These are phyloP conservation scores for Cyprinodon variegatus DNA, from an alignment of 2,113 vertebrate species.

Conservation along the genomic window DNA sequence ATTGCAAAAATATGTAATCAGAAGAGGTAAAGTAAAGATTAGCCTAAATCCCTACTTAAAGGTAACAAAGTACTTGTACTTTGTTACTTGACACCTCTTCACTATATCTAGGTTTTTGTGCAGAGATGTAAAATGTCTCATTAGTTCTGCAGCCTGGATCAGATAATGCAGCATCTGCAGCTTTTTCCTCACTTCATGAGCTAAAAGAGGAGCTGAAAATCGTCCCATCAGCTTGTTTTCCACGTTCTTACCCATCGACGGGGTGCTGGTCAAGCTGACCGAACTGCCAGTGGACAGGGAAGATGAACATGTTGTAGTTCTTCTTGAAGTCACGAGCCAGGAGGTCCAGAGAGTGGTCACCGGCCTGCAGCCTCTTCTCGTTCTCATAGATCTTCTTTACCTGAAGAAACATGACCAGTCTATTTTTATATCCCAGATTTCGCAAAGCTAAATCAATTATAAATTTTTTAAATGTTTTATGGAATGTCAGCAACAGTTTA, in stretches of 20 bases:
- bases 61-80: too few relatives aligned
- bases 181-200: too few relatives aligned
- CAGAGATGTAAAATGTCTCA: too few relatives aligned
- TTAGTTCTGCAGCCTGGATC: too few relatives aligned
- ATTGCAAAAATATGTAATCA: too few relatives aligned
- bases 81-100: too few relatives aligned
- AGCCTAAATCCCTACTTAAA: too few relatives aligned
- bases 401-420: constrained; percentile 60
- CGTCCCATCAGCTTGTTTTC: background rate
- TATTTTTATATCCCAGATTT: background rate
- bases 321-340: constrained; percentile 96
- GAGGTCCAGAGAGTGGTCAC: constrained; percentile 93
- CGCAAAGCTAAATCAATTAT: background rate
- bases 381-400: constrained; percentile 98
- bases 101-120: too few relatives aligned
- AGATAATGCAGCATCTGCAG: too few relatives aligned
- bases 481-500: background rate
- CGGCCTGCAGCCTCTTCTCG: constrained; percentile 93
- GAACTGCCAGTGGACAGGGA: constrained; percentile 99
- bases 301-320: constrained; percentile 99
- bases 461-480: background rate
- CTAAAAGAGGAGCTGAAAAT: background rate
- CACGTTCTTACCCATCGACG: constrained; percentile 85
- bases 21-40: too few relatives aligned
- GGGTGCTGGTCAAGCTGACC: constrained; percentile 98